Evolutionary conservation across 2,113 vertebrate species (phyloP).

Genomic region (Odocoileus virginianus): DNA sequence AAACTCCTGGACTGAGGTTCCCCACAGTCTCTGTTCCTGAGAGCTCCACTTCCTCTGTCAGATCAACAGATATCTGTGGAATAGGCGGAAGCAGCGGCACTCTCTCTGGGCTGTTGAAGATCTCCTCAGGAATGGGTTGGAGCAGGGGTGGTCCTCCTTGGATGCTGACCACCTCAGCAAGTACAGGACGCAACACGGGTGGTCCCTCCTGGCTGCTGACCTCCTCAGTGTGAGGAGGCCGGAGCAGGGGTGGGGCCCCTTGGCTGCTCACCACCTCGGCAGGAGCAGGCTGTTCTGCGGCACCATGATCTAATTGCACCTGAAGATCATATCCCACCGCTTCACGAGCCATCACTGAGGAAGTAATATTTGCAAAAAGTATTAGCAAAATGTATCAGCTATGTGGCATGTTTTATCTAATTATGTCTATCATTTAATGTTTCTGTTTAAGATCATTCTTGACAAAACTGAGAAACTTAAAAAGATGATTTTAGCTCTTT

Average conservation of each 20-base stretch:
- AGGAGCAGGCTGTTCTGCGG: not conserved
- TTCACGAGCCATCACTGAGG: constrained; percentile 83
- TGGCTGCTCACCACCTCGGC: not conserved
- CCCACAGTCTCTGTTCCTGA: not conserved
- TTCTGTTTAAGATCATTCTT: not conserved
- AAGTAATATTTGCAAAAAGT: constrained; percentile 22
- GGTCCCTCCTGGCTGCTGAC: accelerated
- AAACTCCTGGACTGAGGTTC: constrained; percentile 67
- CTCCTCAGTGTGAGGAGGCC: accelerated
- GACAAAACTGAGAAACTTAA: not conserved
- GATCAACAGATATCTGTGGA: not conserved
- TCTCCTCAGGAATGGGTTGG: not conserved
- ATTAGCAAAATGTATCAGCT: not conserved
- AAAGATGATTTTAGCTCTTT: not conserved
- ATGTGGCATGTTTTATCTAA: not conserved
- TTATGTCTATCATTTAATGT: not conserved
- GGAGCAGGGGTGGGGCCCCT: accelerated
- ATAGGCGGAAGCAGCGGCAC: accelerated
- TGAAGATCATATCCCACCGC: constrained; percentile 88
- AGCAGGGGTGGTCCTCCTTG: accelerated
- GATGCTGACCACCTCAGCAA: not conserved
- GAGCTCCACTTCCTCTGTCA: not conserved
- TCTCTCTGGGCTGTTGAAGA: accelerated
- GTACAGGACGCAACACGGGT: accelerated
- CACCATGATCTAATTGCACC: not conserved